These are phyloP conservation scores for Lutjanus erythropterus DNA, from an alignment of 2,113 vertebrate genomes.

Conservation along the genomic window DNA sequence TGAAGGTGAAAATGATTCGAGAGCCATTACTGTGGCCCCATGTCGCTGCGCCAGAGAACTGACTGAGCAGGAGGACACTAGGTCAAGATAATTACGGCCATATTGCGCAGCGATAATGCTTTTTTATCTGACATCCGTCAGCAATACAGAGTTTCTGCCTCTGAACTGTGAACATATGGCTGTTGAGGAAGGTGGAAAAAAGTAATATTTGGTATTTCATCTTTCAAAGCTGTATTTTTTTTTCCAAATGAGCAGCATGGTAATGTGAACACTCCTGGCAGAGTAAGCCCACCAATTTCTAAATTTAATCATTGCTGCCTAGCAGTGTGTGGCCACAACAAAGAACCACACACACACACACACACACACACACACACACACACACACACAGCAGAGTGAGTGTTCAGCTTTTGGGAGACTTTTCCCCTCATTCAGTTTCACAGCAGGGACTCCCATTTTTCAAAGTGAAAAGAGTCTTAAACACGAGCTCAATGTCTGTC, in stretches of 20 bases:
- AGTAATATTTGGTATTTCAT: constrained; percentile 39
- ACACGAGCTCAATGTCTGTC: constrained; percentile 29
- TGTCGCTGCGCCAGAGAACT: constrained; percentile 44
- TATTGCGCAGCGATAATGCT: constrained; percentile 48
- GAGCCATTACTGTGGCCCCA: constrained; percentile 61
- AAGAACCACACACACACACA: constrained; percentile 7
- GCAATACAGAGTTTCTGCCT: constrained; percentile 36
- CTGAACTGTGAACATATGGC: constrained; percentile 47
- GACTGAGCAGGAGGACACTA: constrained; percentile 51
- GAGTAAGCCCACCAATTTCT: constrained; percentile 44
- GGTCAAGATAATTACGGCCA: constrained; percentile 70
- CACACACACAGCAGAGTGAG: not conserved
- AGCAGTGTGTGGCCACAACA: constrained; percentile 19
- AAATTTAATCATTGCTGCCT: constrained; percentile 49
- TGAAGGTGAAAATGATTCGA: constrained; percentile 73
- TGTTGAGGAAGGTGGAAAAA: constrained; percentile 9
- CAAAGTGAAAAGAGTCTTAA: constrained; percentile 29
- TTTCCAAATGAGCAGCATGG: constrained; percentile 47
- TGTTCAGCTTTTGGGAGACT: constrained; percentile 23
- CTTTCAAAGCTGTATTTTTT: constrained; percentile 38
- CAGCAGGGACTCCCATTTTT: constrained; percentile 49
- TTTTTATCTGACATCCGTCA: constrained; percentile 38
- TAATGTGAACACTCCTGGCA: constrained; percentile 54
- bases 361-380: constrained; percentile 1
- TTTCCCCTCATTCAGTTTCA: constrained; percentile 41